Base-by-base conservation (phyloP, 2,113 vertebrate genomes). In the Manacus vitellinus region DNA sequence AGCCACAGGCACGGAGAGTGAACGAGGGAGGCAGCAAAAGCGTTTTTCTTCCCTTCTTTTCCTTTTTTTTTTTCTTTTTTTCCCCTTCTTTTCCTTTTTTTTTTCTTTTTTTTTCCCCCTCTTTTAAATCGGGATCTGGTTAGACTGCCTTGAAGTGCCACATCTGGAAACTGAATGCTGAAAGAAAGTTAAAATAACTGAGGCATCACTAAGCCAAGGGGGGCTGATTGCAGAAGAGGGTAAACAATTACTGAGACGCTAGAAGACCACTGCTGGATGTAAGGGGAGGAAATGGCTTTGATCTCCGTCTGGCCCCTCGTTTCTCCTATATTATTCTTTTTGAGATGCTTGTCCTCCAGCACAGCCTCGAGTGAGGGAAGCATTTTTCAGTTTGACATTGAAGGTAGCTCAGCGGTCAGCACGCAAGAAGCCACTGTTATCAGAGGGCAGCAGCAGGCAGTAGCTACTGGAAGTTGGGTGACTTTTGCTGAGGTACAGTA, bases 331-430 rank as follows among this genome's bases (percentile, higher is more conserved):
- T 92, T 98, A 84, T 92, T 97, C 37, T 94, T 98, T 83, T 94
- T 97, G 93, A 93, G 96, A 88, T 97, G 94, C 68, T 96, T 97
- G 92, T 96, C 95, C 90, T 89, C 94, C 90, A 88, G 92, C 87
- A 72, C 93, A 25, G 98, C 97, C 85, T 97, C 96, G 0, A 94
- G 92, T 51, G 97, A 97, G 87, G 85, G 92, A 73, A 78, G 82
- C 22, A 56, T 97, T 76, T 97, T 97, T 85, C 96, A 96, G 78
- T 97, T 97, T 96, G 98, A 98, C 96, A 62, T 93, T 91, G 98
- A 98, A 96, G 98, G 98, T 85, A 98, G 98, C 95, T 97, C 98
- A 75, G 97, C 97, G 49, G 88, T 94, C 77, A 97, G 96, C 96
- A 73, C 31, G 71, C 98, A 96, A 79, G 98, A 98, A 94, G 93